phyloP scores from a whole-genome alignment of 1,140 invertebrate species.

The Hyles euphorbiae region DNA sequence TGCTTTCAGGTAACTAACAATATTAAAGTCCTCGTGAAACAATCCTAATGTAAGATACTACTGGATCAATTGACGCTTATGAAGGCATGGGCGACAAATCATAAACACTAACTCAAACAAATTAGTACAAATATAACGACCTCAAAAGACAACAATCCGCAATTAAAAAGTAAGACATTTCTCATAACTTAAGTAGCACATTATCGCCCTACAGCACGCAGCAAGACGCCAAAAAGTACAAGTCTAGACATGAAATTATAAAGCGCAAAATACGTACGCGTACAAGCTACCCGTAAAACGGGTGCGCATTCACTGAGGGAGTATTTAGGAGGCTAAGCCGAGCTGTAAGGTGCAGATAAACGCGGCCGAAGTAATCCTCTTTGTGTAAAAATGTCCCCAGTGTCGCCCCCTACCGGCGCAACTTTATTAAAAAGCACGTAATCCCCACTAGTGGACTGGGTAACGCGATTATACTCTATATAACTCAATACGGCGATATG shows the following conservation, averaged over 20 bases:
- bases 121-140: too few relatives aligned
- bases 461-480: conserved; percentile 70
- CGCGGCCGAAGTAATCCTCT: conserved; percentile 69
- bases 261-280: conserved; percentile 10
- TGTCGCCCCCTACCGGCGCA: conserved; percentile 55
- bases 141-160: too few relatives aligned
- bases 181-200: too few relatives aligned
- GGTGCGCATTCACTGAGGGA: conserved; percentile 50
- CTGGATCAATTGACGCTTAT: too few relatives aligned
- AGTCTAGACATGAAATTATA: conserved; percentile 6
- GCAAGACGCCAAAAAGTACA: too few relatives aligned
- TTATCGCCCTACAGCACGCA: too few relatives aligned
- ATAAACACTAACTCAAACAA: too few relatives aligned
- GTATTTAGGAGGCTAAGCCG: conserved; percentile 66
- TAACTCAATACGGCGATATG: conserved; percentile 68
- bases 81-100: too few relatives aligned
- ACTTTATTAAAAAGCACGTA: conserved; percentile 74
- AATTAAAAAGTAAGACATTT: too few relatives aligned
- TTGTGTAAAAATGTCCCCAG: conserved; percentile 73
- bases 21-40: too few relatives aligned
- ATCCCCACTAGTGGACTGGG: conserved; percentile 68
- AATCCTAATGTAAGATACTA: too few relatives aligned
- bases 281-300: conserved; percentile 42
- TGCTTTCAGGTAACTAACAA: too few relatives aligned
- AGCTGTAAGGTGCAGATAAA: conserved; percentile 73